phyloP scores from a whole-genome alignment of 2,797 vertebrate genomes.

The Pangasius larnaudii region DNA sequence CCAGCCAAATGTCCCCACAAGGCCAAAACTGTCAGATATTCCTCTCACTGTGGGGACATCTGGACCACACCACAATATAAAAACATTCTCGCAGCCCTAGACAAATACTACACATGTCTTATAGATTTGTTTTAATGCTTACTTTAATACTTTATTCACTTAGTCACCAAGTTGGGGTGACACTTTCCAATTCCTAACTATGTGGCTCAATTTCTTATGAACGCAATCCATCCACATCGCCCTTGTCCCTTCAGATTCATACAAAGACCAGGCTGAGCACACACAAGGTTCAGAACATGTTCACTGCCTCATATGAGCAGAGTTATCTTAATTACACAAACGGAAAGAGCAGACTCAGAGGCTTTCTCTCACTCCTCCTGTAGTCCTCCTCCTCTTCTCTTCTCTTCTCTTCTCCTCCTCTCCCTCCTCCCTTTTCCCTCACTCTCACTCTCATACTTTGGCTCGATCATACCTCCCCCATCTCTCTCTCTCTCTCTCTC shows the following conservation, averaged over 20 bases:
- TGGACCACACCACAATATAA: not conserved
- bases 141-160: not conserved
- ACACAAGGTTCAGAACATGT: not conserved
- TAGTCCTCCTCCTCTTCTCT: conserved; percentile 35
- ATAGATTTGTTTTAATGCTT: not conserved
- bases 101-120: not conserved
- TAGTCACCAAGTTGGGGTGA: not conserved
- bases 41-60: not conserved
- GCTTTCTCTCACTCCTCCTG: conserved; percentile 10
- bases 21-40: not conserved
- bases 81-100: not conserved
- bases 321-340: conserved; percentile 7
- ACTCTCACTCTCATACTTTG: conserved; percentile 24
- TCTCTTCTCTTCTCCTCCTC: conserved; percentile 33
- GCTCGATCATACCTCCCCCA: conserved; percentile 23
- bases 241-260: not conserved
- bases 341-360: not conserved
- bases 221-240: not conserved
- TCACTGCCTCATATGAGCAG: not conserved
- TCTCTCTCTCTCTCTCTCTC: conserved; percentile 17
- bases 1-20: not conserved
- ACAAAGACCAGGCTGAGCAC: not conserved
- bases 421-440: conserved; percentile 6
- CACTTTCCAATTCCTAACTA: not conserved
- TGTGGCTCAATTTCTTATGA: not conserved